Evolutionary conservation across 2,113 vertebrate species (phyloP).

Genomic region (Syngnathus scovelli): DNA sequence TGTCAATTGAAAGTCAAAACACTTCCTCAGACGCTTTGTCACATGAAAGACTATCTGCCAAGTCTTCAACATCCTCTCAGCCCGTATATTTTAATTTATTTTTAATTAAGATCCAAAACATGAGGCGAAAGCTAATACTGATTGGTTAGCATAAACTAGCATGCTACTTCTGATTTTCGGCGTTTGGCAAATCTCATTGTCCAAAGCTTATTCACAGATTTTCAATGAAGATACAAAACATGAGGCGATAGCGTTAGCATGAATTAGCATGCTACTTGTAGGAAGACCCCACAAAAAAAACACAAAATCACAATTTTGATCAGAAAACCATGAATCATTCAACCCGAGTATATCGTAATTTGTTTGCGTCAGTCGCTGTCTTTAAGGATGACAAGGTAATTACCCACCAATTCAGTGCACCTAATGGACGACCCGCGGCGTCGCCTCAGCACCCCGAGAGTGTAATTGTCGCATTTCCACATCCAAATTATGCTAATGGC

Average conservation of each 20-base stretch:
- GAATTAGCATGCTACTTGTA: background rate
- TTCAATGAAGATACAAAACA: too few species aligned
- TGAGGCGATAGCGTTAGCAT: too few species aligned
- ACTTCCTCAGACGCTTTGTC: background rate
- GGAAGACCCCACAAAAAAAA: too few species aligned
- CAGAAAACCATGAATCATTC: constrained; percentile 4
- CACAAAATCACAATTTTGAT: constrained; percentile 26
- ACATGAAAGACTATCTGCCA: background rate
- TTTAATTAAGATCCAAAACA: too few species aligned
- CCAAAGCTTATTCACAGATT: background rate
- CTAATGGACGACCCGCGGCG: constrained; percentile 39
- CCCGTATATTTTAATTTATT: too few species aligned
- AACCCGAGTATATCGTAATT: background rate
- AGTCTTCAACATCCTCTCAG: background rate
- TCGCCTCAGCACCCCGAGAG: constrained; percentile 31
- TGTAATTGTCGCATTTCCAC: constrained; percentile 48
- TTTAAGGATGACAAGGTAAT: background rate
- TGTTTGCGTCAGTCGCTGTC: constrained; percentile 38
- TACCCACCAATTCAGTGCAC: constrained; percentile 24
- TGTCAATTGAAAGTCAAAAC: constrained; percentile 15
- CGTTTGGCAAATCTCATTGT: background rate
- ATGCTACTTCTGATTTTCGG: background rate
- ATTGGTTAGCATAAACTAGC: too few species aligned
- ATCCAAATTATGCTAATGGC: constrained; percentile 54
- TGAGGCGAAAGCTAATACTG: too few species aligned